phyloP scores from a whole-genome alignment of 1,140 invertebrate species.

The Hylyphantes graminicola region DNA sequence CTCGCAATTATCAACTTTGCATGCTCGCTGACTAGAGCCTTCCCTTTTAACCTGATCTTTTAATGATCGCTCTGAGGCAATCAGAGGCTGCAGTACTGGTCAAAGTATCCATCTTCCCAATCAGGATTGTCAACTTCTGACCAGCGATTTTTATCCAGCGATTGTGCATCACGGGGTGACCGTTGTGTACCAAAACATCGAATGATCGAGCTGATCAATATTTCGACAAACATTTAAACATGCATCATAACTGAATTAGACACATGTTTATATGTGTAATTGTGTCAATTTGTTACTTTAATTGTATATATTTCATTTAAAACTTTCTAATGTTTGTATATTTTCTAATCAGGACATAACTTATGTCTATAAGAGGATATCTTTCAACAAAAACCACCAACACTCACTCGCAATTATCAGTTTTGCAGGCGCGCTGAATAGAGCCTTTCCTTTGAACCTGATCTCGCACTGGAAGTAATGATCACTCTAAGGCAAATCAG shows the following conservation, averaged over 20 bases:
- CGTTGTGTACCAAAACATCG: conserved; percentile 61
- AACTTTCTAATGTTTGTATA: too few relatives aligned
- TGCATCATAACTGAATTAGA: too few relatives aligned
- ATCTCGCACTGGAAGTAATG: conserved; percentile 62
- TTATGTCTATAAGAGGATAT: too few relatives aligned
- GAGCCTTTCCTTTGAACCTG: conserved; percentile 35
- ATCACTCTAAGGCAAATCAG: conserved; percentile 1
- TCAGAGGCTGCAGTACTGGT: background rate
- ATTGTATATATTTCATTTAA: too few relatives aligned
- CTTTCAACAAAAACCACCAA: background rate
- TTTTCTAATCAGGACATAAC: too few relatives aligned
- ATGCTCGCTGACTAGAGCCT: conserved; percentile 62
- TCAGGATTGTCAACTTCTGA: conserved; percentile 37
- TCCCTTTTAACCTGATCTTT: conserved; percentile 44
- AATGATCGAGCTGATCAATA: background rate
- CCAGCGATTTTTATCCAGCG: conserved; percentile 20
- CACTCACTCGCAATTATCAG: conserved; percentile 61
- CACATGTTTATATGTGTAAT: background rate
- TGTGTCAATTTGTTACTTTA: too few relatives aligned
- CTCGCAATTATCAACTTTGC: conserved; percentile 62
- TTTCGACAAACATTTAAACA: too few relatives aligned
- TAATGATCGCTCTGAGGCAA: conserved; percentile 11
- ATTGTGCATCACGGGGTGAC: conserved; percentile 26
- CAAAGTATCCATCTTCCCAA: conserved; percentile 33
- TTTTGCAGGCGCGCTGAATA: conserved; percentile 63